These are phyloP conservation scores for Pachliopta kotzebuea DNA, from an alignment of 2,888 invertebrate genomes.

Conservation along the genomic window DNA sequence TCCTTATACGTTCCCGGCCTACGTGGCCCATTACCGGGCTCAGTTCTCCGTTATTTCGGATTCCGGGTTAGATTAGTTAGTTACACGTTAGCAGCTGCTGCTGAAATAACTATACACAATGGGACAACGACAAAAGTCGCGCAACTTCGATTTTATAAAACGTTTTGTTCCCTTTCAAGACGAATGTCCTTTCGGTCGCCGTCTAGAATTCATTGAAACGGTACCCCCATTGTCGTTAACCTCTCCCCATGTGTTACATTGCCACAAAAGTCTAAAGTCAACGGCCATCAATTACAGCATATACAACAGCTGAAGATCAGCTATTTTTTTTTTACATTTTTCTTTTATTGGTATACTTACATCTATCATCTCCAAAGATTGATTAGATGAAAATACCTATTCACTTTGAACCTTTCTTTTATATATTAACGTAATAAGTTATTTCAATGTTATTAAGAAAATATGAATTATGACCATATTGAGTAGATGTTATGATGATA, in stretches of 20 bases:
- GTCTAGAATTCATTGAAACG: conserved; percentile 64
- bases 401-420: too few relatives aligned
- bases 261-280: conserved; percentile 45
- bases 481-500: conserved; percentile 58
- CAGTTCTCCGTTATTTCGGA: conserved; percentile 71
- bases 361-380: too few relatives aligned
- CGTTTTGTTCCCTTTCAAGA: conserved; percentile 62
- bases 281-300: conserved; percentile 48
- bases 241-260: conserved; percentile 45
- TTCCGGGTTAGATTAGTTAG: conserved; percentile 62
- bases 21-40: conserved; percentile 64
- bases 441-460: too few relatives aligned
- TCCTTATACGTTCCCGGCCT: conserved; percentile 76
- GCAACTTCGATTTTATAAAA: conserved; percentile 53
- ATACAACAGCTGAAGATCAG: conserved; percentile 1
- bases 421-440: too few relatives aligned
- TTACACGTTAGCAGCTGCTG: conserved; percentile 69
- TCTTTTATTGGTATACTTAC: too few relatives aligned
- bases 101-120: conserved; percentile 61
- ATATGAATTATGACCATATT: conserved; percentile 73
- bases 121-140: conserved; percentile 73
- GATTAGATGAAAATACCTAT: too few relatives aligned
- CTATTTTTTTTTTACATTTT: neutral
- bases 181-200: conserved; percentile 51
- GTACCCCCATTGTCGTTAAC: conserved; percentile 61